Evolutionary conservation across 2,888 invertebrate genomes (phyloP), one percentile per base, ranked within the genome.

Genomic region (Caenorhabditis angaria): DNA sequence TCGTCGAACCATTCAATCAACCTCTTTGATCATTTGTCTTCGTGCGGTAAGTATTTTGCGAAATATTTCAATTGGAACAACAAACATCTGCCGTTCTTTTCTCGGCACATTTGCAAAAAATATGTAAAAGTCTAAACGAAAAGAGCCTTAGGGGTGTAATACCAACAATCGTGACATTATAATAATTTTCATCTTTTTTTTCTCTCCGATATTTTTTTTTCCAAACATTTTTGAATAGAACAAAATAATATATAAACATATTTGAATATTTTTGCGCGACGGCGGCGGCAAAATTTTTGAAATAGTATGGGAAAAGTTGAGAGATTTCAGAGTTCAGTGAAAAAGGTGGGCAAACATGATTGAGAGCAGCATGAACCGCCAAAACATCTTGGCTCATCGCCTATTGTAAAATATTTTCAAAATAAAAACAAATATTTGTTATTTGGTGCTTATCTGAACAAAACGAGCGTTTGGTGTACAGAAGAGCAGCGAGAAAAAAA

Each of bases 81-180:
- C 10, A 12, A 41, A 41, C 41, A 41, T 41, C 41, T 41, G 41
- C 41, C 41, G 10, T 41, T 14, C 3, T 41, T 41, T 41, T 41
- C 14, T 5, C n/a, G n/a, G n/a, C 41, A 12, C 14, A 41, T 41
- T 14, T 41, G 10, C 41, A 14, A 41, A 10, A 41, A 41, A 41
- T 18, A 41, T 29, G 32, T n/a, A 54, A 28, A 28, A 12, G 54
- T 6, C 27, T 20, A 22, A 24, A 20, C 54, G 54, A 25, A 10
- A 27, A 28, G 22, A 18, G 54, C 22, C 54, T 25, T 48, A 41
- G 51, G n/a, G 64, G 68, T 69, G 73, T 65, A 69, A 73, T 68
- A 72, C 72, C 54, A 72, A 72, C 54, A 55, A 20, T 73, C 73
- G 68, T 69, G 68, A 73, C 68, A 65, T 62, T 65, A 72, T 66